phyloP scores from a whole-genome alignment of 2,113 vertebrate species.

The Symphodus melops region DNA sequence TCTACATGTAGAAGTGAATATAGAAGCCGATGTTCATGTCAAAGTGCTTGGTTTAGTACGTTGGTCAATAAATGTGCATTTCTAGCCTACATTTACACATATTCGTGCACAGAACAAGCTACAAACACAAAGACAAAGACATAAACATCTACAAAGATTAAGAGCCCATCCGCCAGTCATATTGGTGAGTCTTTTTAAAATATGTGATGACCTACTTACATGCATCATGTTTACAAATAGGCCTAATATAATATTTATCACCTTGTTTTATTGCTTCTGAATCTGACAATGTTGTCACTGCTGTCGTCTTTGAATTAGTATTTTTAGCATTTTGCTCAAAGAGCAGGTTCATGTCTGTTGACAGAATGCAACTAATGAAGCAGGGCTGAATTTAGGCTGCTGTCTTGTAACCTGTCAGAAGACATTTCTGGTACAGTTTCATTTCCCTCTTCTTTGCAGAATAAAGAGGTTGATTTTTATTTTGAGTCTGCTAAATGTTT shows the following conservation, averaged over 20 bases:
- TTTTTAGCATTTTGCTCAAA: conserved; percentile 38
- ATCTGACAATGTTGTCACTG: conserved; percentile 1
- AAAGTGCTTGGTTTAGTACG: too few species aligned
- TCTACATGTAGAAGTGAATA: too few species aligned
- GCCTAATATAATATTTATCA: not conserved
- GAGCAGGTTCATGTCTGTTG: conserved; percentile 20
- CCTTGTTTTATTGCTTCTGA: not conserved
- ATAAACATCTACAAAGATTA: too few species aligned
- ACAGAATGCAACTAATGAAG: conserved; percentile 20
- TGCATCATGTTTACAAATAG: not conserved
- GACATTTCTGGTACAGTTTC: not conserved
- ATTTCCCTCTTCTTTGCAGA: not conserved
- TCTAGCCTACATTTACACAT: too few species aligned
- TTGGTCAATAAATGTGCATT: too few species aligned
- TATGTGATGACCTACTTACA: conserved; percentile 24
- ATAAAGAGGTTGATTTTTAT: conserved; percentile 12
- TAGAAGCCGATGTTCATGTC: too few species aligned
- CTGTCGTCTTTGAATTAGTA: conserved; percentile 16
- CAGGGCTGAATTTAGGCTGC: conserved; percentile 3
- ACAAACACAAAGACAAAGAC: too few species aligned
- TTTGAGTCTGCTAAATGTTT: not conserved
- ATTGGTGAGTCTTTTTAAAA: conserved; percentile 5
- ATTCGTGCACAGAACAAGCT: too few species aligned
- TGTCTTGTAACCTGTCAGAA: conserved; percentile 29
- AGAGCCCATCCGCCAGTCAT: too few species aligned